These are phyloP conservation scores for Xylocopa sonorina DNA, from an alignment of 1,140 invertebrate species.

Conservation along the genomic window DNA sequence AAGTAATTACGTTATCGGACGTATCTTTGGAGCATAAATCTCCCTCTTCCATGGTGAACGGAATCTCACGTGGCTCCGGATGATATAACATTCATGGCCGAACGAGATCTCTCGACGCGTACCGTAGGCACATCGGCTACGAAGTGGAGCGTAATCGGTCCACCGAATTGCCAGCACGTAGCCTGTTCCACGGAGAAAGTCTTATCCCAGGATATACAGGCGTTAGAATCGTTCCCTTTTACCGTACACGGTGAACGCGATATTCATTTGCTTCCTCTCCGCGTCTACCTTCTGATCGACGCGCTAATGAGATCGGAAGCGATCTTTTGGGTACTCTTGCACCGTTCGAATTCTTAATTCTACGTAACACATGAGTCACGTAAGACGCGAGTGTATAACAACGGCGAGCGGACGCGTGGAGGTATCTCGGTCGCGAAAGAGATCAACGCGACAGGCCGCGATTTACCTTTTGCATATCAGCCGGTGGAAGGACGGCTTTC, in stretches of 20 bases:
- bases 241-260: background rate
- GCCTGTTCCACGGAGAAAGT: slow-evolving; percentile 19
- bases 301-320: slow-evolving; percentile 1
- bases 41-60: background rate
- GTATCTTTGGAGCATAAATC: slow-evolving; percentile 7
- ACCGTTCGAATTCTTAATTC: background rate
- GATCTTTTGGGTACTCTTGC: no score
- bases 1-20: slow-evolving; percentile 46
- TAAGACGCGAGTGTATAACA: background rate
- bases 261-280: background rate
- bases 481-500: slow-evolving; percentile 35
- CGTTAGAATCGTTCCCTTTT: background rate
- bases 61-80: background rate
- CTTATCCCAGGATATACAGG: background rate
- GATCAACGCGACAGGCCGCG: slow-evolving; percentile 26
- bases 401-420: background rate
- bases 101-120: slow-evolving; percentile 1
- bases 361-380: background rate
- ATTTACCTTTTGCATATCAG: slow-evolving; percentile 38
- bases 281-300: no score
- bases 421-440: background rate
- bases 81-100: slow-evolving; percentile 38
- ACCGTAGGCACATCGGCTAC: background rate
- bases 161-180: slow-evolving; percentile 29
- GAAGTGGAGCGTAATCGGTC: background rate